These are phyloP conservation scores for Urocitellus parryii DNA, from an alignment of 2,113 vertebrate genomes.

Conservation along the genomic window DNA sequence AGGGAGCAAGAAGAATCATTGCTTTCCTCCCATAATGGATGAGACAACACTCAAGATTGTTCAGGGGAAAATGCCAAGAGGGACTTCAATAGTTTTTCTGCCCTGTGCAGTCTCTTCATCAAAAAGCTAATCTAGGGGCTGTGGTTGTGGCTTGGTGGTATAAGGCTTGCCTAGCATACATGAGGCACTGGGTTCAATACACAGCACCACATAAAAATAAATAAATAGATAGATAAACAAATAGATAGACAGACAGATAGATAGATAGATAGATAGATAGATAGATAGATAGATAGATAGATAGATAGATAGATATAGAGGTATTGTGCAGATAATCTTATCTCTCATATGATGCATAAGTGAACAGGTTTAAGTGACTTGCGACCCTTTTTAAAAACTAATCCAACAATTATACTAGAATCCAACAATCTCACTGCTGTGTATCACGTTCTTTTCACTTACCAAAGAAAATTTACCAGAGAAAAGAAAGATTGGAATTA, in stretches of 20 bases:
- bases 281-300: too few species aligned
- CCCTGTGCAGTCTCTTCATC: background rate
- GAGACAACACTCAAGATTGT: background rate
- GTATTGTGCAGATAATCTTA: background rate
- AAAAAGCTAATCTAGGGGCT: background rate
- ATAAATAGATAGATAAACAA: too few species aligned
- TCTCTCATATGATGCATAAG: background rate
- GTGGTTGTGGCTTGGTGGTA: too few species aligned
- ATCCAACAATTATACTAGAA: constrained; percentile 8
- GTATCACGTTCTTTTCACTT: background rate
- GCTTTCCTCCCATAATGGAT: background rate
- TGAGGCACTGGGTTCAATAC: too few species aligned
- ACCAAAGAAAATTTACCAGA: constrained; percentile 27
- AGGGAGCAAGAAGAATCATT: background rate
- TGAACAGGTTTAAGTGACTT: background rate
- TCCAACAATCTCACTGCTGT: background rate
- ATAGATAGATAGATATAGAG: too few species aligned
- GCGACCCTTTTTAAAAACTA: background rate
- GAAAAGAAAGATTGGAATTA: background rate
- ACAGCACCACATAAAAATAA: too few species aligned
- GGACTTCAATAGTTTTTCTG: background rate
- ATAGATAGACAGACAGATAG: too few species aligned
- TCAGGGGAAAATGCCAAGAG: background rate
- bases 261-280: too few species aligned
- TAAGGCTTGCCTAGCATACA: too few species aligned